These are phyloP conservation scores for Epicauta chinensis DNA, from an alignment of 1,140 invertebrate genomes.

Conservation along the genomic window DNA sequence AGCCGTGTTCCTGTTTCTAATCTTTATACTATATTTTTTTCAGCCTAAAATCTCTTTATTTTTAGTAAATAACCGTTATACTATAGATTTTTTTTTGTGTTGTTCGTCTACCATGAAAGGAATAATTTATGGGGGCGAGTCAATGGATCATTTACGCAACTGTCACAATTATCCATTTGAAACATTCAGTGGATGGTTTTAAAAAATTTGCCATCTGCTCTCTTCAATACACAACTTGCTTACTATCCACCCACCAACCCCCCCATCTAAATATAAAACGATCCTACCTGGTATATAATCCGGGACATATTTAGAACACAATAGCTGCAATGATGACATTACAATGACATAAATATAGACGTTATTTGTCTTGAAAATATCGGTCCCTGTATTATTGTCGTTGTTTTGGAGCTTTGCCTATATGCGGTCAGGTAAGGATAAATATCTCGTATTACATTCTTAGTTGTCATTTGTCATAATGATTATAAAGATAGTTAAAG, in stretches of 20 bases:
- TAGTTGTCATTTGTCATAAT: no score
- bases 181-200: no score
- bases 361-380: slow-evolving; percentile 32
- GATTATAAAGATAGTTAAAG: slow-evolving; percentile 17
- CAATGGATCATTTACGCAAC: slow-evolving; percentile 26
- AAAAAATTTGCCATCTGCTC: no score
- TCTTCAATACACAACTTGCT: no score
- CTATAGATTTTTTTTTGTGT: no score
- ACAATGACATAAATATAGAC: slow-evolving; percentile 35
- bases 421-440: slow-evolving; percentile 33
- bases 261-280: not conserved
- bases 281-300: slow-evolving; percentile 11
- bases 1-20: no score
- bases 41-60: no score
- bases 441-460: slow-evolving; percentile 35
- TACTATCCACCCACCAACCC: no score
- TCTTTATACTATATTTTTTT: no score
- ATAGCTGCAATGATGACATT: slow-evolving; percentile 16
- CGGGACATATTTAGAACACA: slow-evolving; percentile 14
- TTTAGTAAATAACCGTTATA: no score
- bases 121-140: slow-evolving; percentile 14
- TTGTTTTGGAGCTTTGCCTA: slow-evolving; percentile 27
- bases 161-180: slow-evolving; percentile 12
- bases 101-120: no score
- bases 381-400: slow-evolving; percentile 22